Percentiles rank a stretch among this genome's conserved stretches.
Conservation (phyloP, 2,888 invertebrate species). For the Griposia aprilina region DNA sequence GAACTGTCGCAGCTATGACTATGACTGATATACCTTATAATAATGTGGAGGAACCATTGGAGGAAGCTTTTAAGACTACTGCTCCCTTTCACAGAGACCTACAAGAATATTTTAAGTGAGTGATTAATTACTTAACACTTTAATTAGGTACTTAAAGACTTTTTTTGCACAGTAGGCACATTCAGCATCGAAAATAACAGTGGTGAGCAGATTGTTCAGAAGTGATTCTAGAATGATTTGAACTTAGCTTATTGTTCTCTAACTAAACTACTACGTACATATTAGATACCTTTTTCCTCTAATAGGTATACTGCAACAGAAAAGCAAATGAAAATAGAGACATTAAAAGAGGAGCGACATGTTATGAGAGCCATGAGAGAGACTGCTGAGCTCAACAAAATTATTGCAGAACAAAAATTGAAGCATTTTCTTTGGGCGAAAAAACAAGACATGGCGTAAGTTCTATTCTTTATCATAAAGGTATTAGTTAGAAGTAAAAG, state of each 20-base stretch:
- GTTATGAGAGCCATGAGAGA: slow-evolving; percentile 88
- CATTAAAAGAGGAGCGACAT: slow-evolving; percentile 85
- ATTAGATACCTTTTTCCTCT: no score
- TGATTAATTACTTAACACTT: slow-evolving; percentile 2
- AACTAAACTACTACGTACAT: no score
- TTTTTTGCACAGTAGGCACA: neutral
- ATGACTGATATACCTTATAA: slow-evolving; percentile 73
- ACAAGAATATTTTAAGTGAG: slow-evolving; percentile 82
- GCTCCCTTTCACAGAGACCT: slow-evolving; percentile 78
- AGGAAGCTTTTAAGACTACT: slow-evolving; percentile 61
- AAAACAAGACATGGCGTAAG: slow-evolving; percentile 85
- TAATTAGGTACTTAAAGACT: neutral
- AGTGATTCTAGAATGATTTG: neutral
- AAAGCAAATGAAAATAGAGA: slow-evolving; percentile 84
- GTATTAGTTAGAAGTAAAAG: neutral
- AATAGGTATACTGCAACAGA: slow-evolving; percentile 77
- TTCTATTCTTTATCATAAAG: slow-evolving; percentile 34
- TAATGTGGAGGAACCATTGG: slow-evolving; percentile 62
- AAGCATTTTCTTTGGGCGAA: slow-evolving; percentile 88
- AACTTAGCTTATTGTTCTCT: neutral
- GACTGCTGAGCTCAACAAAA: slow-evolving; percentile 91
- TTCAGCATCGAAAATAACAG: neutral
- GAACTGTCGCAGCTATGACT: slow-evolving; percentile 74
- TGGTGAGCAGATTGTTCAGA: neutral
- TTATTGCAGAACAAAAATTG: slow-evolving; percentile 91